Base-by-base conservation (phyloP, 2,888 invertebrate species). In the Caenorhabditis sp. region DNA sequence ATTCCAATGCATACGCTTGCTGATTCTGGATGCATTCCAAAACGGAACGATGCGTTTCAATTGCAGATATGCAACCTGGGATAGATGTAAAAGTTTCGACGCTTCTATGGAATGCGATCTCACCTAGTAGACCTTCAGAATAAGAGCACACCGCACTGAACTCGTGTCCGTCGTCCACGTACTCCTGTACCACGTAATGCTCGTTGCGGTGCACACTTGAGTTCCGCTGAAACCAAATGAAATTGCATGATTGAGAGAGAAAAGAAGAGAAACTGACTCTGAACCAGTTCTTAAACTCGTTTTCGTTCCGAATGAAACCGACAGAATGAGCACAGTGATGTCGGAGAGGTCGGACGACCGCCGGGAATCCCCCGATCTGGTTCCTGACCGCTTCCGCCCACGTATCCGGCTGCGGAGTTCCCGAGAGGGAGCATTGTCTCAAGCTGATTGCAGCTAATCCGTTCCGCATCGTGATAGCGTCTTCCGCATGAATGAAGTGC, bases 141-240 rank as follows among this genome's bases (percentile, higher is more conserved):
- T 79, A 50, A 4, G 85, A 84, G 53, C 81, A 85, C 32, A 87
- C 75, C 15, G 82, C 84, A 13, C 66, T 78, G 66, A 87, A 86
- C 61, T 87, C 86, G 41, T 81, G 74, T 5, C 87, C 87, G 48
- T 85, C 80, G 45, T 84, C 79, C 8, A 86, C 74, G 43, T 85
- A 85, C 59, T 87, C 84, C 52, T 86, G 84, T 4, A 84, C 81
- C 13, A 86, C 46, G 39, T 85, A 85, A 30, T 85, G 83, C 22
- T 81, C 83, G 52, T 81, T 75, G 22, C 78, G 70, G 52, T 84
- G 81, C 8, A 82, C 79, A 68, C 68, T 79, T 7, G 82, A 82
- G 37, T 79, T 63, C 15, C 82, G 63, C 82, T 82, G 76, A 55
- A 79, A 72, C 48, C 63, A 58, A 68, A 68, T 30, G 11, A 7